Evolutionary conservation across 2,797 vertebrate genomes (phyloP), one percentile per base, ranked within the genome.

Genomic region (Platalea minor): DNA sequence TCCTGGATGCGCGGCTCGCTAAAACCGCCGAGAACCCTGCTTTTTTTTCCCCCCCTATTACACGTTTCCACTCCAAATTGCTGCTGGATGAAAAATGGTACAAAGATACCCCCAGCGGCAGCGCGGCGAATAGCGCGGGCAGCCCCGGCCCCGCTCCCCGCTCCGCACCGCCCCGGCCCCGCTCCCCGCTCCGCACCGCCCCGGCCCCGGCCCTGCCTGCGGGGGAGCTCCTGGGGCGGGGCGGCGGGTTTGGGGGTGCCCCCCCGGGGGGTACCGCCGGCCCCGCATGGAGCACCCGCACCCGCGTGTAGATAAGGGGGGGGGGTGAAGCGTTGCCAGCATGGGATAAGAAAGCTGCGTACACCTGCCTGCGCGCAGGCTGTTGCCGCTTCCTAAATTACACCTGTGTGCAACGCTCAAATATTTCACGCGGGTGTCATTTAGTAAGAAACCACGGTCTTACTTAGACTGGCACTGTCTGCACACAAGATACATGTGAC

Each of bases 81-180:
- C 96, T 96, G 97, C 96, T 84, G 85, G 96, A 97, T 97, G 97
- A 98, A 99, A 98, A 98, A 98, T 99, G 98, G 98, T 99, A 98
- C 99, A 99, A 98, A 99, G 98, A 97, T 98, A 98, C 99, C 96
- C 98, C 99, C 98, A 98, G 99, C 97, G 99, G 99, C 97, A 68
- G 96, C 94, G 93, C 87, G 94, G 89, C 26, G 96, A 96, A 95
- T 72, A 95, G 79, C 95, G 91, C 94, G 88, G 95, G 74, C 80
- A 92, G 79, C 80, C 74, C 53, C 84, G 65, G 86, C 95, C 67
- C 54, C 57, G 45, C 33, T 14, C 61, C 31, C 24, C 31, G 50
- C 35, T 18, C 61, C 46, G 54, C 48, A 11, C 59, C 37, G 57
- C 64, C 7, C 59, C 51, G 50, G 50, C 85, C 72, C 81, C 57